Evolutionary conservation across 2,113 vertebrate species (phyloP).

Genomic region (Plotosus lineatus): DNA sequence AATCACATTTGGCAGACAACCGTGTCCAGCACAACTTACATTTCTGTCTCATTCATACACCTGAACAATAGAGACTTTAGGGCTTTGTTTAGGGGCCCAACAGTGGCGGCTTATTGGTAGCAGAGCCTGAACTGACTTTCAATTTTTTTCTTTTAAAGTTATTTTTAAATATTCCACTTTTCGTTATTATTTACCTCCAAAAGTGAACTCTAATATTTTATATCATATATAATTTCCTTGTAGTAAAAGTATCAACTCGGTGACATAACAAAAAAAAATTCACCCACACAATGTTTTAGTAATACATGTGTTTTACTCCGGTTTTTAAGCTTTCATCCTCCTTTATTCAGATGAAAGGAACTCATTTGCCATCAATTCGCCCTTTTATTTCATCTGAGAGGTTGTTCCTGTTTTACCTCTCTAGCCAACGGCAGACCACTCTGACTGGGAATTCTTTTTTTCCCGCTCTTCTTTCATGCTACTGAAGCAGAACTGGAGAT

Average conservation of each 20-base stretch:
- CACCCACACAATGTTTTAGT: not conserved
- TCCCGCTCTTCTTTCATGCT: conserved; percentile 10
- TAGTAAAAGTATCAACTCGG: not conserved
- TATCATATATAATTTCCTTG: not conserved
- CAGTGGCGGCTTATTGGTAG: no score
- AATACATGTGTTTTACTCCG: not conserved
- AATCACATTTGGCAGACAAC: no score
- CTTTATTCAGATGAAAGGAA: not conserved
- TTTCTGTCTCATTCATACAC: no score
- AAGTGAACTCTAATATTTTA: not conserved
- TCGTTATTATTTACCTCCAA: not conserved
- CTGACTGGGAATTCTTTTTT: conserved; percentile 11
- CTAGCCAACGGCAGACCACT: not conserved
- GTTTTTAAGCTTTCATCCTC: not conserved
- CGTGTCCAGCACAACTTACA: no score
- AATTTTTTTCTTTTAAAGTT: no score
- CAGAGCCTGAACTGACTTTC: no score
- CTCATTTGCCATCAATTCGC: not conserved
- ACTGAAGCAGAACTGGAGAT: conserved; percentile 39
- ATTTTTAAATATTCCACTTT: not conserved
- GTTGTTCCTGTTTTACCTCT: not conserved
- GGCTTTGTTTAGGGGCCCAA: no score
- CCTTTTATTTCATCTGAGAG: not conserved
- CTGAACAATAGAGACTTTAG: no score
- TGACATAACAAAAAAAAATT: not conserved